These are phyloP conservation scores for Macrotus californicus DNA, from an alignment of 2,113 vertebrate genomes.

Conservation along the genomic window DNA sequence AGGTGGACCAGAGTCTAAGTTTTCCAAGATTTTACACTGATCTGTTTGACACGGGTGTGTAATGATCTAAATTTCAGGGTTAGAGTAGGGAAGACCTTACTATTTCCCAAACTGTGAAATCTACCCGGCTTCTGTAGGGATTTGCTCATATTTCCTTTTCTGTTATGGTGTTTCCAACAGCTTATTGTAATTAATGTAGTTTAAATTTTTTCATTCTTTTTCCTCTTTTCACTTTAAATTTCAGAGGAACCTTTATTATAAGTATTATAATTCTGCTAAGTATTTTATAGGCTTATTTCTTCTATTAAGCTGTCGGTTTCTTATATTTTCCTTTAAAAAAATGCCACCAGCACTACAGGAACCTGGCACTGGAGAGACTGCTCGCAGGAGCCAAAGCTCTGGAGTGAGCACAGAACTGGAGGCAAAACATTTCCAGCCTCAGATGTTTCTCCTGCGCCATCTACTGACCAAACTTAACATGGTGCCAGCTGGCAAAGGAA, in stretches of 20 bases:
- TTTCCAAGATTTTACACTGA: neutral
- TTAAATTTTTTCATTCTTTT: neutral
- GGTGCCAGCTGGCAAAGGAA: neutral
- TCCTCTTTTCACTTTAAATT: neutral
- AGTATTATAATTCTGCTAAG: neutral
- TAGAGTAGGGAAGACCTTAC: neutral
- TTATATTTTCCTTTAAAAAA: neutral
- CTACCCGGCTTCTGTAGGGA: neutral
- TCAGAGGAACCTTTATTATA: neutral
- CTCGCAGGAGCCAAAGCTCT: neutral
- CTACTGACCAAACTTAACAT: neutral
- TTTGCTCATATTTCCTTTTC: neutral
- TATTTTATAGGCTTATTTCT: neutral
- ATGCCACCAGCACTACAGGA: neutral
- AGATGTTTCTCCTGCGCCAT: neutral
- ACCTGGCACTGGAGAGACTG: too few species aligned
- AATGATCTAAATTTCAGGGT: neutral
- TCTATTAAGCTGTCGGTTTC: neutral
- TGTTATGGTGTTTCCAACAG: neutral
- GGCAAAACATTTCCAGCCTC: too few species aligned
- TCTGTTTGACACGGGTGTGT: neutral
- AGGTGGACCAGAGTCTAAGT: neutral
- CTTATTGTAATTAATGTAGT: neutral
- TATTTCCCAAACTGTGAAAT: neutral
- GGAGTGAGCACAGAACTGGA: too few species aligned